phyloP scores from a whole-genome alignment of 2,113 vertebrate genomes.

The Caretta caretta region DNA sequence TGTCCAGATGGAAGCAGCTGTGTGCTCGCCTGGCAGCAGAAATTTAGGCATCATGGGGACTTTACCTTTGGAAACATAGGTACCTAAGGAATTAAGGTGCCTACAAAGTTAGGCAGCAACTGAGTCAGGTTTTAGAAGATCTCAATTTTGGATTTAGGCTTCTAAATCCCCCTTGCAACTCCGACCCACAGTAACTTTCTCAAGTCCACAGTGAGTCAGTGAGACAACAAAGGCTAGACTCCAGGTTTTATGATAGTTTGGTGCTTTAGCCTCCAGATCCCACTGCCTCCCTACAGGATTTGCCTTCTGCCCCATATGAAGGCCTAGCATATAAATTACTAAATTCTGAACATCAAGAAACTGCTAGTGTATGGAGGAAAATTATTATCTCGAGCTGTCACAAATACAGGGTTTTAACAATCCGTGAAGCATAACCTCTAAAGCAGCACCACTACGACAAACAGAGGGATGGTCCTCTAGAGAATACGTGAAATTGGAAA shows the following conservation, averaged over 20 bases:
- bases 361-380: not conserved
- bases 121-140: not conserved
- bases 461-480: not conserved
- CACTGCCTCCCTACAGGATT: not conserved
- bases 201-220: not conserved
- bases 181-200: not conserved
- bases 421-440: not conserved
- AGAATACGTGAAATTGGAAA: not conserved
- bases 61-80: not conserved
- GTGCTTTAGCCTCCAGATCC: not conserved
- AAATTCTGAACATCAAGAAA: not conserved
- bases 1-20: not conserved
- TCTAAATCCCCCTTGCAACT: not conserved
- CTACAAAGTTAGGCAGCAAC: not conserved
- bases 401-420: not conserved
- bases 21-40: not conserved
- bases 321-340: not conserved
- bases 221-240: not conserved
- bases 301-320: not conserved
- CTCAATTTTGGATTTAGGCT: not conserved
- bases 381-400: not conserved
- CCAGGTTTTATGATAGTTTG: not conserved
- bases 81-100: not conserved
- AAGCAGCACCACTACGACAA: not conserved
- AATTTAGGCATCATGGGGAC: not conserved